These are phyloP conservation scores for Galagoides demidoff DNA, from an alignment of 2,797 vertebrate genomes.

Conservation along the genomic window DNA sequence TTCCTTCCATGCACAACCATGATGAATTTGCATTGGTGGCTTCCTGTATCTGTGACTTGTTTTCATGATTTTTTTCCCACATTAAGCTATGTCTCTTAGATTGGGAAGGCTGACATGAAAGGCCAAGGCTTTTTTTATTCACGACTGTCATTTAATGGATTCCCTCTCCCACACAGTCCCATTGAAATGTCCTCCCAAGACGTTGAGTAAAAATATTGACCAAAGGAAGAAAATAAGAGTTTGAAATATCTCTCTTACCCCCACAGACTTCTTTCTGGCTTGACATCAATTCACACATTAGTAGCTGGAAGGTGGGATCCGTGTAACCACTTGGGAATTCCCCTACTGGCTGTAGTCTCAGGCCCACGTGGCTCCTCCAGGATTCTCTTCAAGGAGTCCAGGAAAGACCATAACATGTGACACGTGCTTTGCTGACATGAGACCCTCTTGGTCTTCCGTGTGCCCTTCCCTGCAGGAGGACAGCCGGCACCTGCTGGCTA, in stretches of 20 bases:
- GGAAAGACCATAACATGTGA: background rate
- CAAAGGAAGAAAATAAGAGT: background rate
- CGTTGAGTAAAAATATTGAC: constrained; percentile 1
- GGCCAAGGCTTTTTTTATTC: background rate
- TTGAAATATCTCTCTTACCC: background rate
- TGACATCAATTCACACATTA: background rate
- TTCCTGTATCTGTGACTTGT: background rate
- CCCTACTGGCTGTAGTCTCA: background rate
- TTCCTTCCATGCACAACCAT: background rate
- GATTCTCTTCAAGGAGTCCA: background rate
- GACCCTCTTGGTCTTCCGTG: background rate
- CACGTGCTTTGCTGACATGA: background rate
- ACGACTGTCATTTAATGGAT: background rate
- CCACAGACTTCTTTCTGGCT: background rate
- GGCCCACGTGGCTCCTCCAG: background rate
- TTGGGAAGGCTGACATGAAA: background rate
- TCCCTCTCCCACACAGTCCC: background rate
- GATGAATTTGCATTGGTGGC: background rate
- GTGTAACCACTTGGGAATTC: background rate
- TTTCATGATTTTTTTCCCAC: background rate
- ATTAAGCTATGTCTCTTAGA: background rate
- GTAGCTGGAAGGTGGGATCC: background rate
- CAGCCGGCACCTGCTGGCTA: background rate
- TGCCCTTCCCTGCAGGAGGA: background rate
- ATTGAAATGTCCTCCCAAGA: background rate